These are phyloP conservation scores for Hoplodrina ambigua DNA, from an alignment of 2,888 invertebrate species.

Conservation along the genomic window DNA sequence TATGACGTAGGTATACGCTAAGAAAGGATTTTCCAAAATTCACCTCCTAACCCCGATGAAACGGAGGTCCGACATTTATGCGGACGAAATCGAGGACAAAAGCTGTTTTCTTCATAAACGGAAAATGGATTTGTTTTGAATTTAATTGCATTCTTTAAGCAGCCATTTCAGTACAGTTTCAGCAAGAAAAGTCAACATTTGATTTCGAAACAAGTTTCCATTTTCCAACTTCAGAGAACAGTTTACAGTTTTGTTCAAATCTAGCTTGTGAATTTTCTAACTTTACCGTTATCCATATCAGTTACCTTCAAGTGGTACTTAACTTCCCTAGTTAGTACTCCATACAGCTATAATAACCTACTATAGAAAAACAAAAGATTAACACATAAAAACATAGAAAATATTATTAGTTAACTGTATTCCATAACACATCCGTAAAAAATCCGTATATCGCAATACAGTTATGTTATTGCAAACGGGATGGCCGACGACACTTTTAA, in stretches of 20 bases:
- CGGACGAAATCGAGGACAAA: too few species aligned
- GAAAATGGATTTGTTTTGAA: too few species aligned
- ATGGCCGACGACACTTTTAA: slow-evolving; percentile 70
- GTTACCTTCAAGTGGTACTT: slow-evolving; percentile 23
- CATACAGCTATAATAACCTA: slow-evolving; percentile 9
- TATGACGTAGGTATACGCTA: too few species aligned
- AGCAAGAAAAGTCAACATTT: not conserved
- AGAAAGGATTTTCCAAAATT: too few species aligned
- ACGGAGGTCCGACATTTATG: too few species aligned
- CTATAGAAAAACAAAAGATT: slow-evolving; percentile 24
- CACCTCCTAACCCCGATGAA: too few species aligned
- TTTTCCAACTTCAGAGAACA: not conserved
- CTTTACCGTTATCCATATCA: slow-evolving; percentile 14
- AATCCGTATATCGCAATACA: slow-evolving; percentile 45
- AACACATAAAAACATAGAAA: slow-evolving; percentile 35
- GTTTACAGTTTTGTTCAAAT: slow-evolving; percentile 25
- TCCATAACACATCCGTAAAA: slow-evolving; percentile 39
- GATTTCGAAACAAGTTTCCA: not conserved
- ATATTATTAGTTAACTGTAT: slow-evolving; percentile 34
- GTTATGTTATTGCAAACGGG: slow-evolving; percentile 60
- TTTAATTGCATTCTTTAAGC: too few species aligned
- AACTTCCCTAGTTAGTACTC: slow-evolving; percentile 18
- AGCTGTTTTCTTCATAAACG: too few species aligned
- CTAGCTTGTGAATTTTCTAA: slow-evolving; percentile 27
- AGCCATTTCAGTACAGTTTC: not conserved